Evolutionary conservation across 2,888 invertebrate genomes (phyloP).

Genomic region (Mycogona germanica): DNA sequence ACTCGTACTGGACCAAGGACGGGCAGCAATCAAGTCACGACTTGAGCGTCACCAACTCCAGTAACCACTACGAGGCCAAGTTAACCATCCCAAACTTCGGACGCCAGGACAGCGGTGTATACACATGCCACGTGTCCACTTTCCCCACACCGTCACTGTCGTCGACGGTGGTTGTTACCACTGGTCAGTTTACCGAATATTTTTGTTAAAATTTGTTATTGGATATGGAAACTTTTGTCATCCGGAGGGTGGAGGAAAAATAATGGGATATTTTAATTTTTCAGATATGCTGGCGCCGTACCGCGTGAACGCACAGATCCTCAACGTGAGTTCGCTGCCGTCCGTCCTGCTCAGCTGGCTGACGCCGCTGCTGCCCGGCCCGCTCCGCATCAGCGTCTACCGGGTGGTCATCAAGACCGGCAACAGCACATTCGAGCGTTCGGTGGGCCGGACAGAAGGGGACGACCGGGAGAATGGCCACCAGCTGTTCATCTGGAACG

Average conservation of each 20-base stretch:
- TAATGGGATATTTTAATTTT: neutral
- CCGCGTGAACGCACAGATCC: neutral
- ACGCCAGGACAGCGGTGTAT: no score
- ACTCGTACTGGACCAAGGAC: no score
- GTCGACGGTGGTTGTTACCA: neutral
- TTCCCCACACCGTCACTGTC: no score
- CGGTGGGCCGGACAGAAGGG: neutral
- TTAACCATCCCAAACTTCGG: no score
- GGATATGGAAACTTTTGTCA: no score
- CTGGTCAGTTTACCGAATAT: neutral
- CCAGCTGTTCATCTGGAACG: slow-evolving; percentile 7
- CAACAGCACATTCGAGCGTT: neutral
- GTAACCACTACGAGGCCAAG: no score
- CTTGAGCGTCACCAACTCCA: no score
- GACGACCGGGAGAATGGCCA: neutral
- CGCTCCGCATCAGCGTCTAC: slow-evolving; percentile 1
- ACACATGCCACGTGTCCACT: no score
- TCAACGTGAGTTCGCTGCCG: neutral
- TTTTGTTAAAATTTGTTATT: neutral
- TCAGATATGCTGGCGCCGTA: slow-evolving; percentile 1
- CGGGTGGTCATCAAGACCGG: neutral
- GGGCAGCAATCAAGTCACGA: no score
- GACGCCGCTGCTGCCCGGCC: neutral
- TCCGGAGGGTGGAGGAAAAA: neutral
- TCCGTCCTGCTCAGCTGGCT: slow-evolving; percentile 7